phyloP scores from a whole-genome alignment of 2,888 invertebrate genomes.

The Acanthosepion lycidas region DNA sequence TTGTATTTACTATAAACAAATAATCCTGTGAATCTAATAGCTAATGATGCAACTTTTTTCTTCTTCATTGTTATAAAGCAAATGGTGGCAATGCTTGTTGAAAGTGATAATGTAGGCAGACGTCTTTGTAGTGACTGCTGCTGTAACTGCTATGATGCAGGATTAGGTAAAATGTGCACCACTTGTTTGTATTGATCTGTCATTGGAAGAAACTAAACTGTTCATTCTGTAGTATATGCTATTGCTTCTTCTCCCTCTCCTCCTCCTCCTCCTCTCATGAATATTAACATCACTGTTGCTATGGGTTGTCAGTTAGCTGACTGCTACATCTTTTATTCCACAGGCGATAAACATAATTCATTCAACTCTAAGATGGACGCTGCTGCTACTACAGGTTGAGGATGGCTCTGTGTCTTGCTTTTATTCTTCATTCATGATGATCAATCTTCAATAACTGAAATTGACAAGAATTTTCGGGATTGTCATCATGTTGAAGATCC shows the following conservation, averaged over 20 bases:
- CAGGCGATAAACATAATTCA: constrained; percentile 33
- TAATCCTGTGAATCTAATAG: background rate
- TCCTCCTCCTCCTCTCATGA: background rate
- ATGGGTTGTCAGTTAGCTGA: constrained; percentile 18
- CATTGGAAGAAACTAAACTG: constrained; percentile 4
- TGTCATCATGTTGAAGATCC: constrained; percentile 22
- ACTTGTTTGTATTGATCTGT: constrained; percentile 12
- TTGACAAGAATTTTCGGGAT: background rate
- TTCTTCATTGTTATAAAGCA: background rate
- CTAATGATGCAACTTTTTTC: background rate
- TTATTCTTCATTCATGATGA: background rate
- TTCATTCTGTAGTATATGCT: background rate
- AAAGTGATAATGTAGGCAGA: background rate
- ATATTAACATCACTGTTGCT: constrained; percentile 13
- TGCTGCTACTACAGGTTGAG: constrained; percentile 4
- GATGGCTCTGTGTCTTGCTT: background rate
- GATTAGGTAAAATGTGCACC: background rate
- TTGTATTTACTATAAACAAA: background rate
- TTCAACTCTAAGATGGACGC: constrained; percentile 22
- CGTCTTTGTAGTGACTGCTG: background rate
- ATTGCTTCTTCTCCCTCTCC: background rate
- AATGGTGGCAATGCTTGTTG: background rate
- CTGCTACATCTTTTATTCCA: constrained; percentile 8
- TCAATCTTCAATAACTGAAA: background rate
- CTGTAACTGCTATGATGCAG: background rate